phyloP scores from a whole-genome alignment of 2,113 vertebrate genomes.

The Rhea americana region DNA sequence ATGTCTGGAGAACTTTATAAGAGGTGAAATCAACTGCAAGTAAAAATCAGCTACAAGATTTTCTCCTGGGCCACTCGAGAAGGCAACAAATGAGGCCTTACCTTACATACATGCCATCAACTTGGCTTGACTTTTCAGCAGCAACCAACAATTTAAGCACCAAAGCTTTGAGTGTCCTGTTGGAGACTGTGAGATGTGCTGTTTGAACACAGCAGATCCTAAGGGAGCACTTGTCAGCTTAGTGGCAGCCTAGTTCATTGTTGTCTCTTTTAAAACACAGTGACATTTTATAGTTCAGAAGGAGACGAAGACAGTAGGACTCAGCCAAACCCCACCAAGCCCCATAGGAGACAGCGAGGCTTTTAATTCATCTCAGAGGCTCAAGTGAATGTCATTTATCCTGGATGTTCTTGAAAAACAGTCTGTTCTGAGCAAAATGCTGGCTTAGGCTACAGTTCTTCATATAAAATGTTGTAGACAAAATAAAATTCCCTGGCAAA shows the following conservation, averaged over 20 bases:
- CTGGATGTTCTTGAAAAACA: not conserved
- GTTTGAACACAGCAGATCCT: not conserved
- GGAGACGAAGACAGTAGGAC: not conserved
- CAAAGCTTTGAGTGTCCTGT: not conserved
- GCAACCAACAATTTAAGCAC: not conserved
- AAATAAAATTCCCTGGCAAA: not conserved
- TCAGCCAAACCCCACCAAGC: not conserved
- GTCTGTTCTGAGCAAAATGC: not conserved
- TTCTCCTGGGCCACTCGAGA: not conserved
- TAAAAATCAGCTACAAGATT: not conserved
- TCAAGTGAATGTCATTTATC: not conserved
- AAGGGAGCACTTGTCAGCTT: not conserved
- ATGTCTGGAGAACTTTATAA: rapidly evolving
- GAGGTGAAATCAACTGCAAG: not conserved
- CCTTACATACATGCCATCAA: rapidly evolving
- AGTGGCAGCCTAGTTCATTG: not conserved
- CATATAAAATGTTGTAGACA: not conserved
- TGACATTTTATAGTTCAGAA: not conserved
- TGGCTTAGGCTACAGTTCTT: not conserved
- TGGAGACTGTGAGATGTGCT: not conserved
- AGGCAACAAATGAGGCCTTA: not conserved
- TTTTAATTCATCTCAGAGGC: not conserved
- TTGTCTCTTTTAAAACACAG: not conserved
- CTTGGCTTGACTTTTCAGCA: not conserved
- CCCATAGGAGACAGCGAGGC: rapidly evolving